Base-by-base conservation (phyloP, 2,888 invertebrate genomes). In the Lithophane socia region DNA sequence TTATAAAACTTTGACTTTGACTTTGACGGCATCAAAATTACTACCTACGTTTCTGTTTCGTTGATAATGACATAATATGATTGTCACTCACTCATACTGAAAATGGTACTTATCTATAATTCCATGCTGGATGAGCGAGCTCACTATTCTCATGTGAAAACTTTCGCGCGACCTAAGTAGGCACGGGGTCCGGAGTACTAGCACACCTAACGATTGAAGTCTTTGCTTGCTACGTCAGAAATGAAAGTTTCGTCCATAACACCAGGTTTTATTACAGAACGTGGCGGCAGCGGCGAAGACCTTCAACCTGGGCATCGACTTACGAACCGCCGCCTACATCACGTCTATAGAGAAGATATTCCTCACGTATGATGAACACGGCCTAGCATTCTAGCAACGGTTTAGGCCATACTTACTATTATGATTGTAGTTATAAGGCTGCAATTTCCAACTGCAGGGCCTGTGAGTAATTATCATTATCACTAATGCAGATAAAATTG, bases 271-370 rank as follows among this genome's bases (percentile, higher is more conserved):
- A 24, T 88, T 91, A 4, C 92, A 97, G 97, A 97, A 97, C 87
- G 97, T 98, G 77, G 97, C 97, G 97, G 93, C 95, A 82, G 97
- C 98, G 9, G 97, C 97, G 21, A 97, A 97, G 94, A 97, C 97
- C 84, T 97, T 98, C 95, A 97, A 98, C 84, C 96, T 98, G 73
- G 98, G 98, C 4, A 93, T 98, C 86, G 98, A 98, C 92, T 96
- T 99, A 87, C 98, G 99, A 93, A 99, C 99, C 74, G 99, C 99
- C 60, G 99, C 99, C 52, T 99, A 99, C 94, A 98, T 99, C 83
- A 99, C 99, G 90, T 98, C 99, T 54, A 99, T 99, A 87, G 99
- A 99, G 95, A 99, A 99, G 96, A 99, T 99, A 94, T 99, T 99
- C 97, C 98, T 98, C 88, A 99, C 99, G 61, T 99, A 99, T 96